Base-by-base conservation (phyloP, 2,888 invertebrate genomes). In the Drosophila rubida region DNA sequence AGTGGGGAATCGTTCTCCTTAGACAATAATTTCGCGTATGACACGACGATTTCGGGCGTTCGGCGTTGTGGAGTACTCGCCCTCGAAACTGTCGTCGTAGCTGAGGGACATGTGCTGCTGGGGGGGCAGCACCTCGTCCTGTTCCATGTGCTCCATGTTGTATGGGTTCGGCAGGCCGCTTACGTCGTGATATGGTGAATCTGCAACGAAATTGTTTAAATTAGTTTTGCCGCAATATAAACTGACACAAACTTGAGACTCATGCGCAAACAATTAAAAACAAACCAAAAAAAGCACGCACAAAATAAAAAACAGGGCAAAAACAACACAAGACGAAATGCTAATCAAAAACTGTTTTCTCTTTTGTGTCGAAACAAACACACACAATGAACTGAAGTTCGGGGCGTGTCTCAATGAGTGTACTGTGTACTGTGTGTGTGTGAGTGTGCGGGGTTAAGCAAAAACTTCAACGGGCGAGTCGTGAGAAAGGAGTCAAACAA, bases 181-280 rank as follows among this genome's bases (percentile, higher is more conserved):
- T 90, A 97, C 97, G 93, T 98, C 98, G 92, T 96, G 96, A 94
- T 97, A 98, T 83, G 97, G 97, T 68, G 97, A 97, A 94, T 97
- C 97, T 92, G 70, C 32, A 67, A 65, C 22, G 49, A 72, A 74
- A 68, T 78, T 60, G 75, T 69, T 75, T 57, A 83, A 84, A 81
- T 86, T 80, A 79, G 80, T 83, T 80, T 76, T 19, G 5, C 13
- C 6, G 35, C 25, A 45, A 54, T 42, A 54, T 42, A 46, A 27
- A 25, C 41, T 48, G 54, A 23, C 13, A 30, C 4, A 37, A 58
- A 60, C 44, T 37, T 37, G 44, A 42, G 69, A 80, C 61, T 84
- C 83, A 84, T 84, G 83, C 85, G 59, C 73, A 85, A 79, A 83
- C 83, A 84, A 84, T 84, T 84, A 81, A 80, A 87, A 81, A 76